These are phyloP conservation scores for Hylyphantes graminicola DNA, from an alignment of 1,140 invertebrate species.

Conservation along the genomic window DNA sequence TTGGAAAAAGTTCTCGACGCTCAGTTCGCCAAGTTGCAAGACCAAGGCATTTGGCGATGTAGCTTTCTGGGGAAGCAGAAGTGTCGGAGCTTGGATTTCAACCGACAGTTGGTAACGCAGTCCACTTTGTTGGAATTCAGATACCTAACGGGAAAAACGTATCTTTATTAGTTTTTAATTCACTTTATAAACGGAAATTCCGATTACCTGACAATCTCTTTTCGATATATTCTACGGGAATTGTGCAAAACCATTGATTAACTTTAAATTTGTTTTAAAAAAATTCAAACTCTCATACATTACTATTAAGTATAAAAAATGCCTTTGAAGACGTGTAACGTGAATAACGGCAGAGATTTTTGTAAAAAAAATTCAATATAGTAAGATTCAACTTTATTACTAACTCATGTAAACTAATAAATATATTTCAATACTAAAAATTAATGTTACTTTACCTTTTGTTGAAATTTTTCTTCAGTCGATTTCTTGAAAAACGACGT, in stretches of 20 bases:
- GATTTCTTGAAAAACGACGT: slow-evolving; percentile 67
- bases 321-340: too few relatives aligned
- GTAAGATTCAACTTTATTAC: too few relatives aligned
- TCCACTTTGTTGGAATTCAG: slow-evolving; percentile 73
- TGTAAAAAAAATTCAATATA: too few relatives aligned
- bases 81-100: slow-evolving; percentile 79
- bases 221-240: too few relatives aligned
- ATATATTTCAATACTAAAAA: background rate
- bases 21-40: slow-evolving; percentile 80
- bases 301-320: too few relatives aligned
- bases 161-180: too few relatives aligned
- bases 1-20: slow-evolving; percentile 84
- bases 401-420: background rate
- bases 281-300: too few relatives aligned
- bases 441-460: slow-evolving; percentile 35
- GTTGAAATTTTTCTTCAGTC: slow-evolving; percentile 57
- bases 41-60: slow-evolving; percentile 83
- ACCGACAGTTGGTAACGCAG: slow-evolving; percentile 78
- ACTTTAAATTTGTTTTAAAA: too few relatives aligned
- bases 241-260: too few relatives aligned
- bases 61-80: slow-evolving; percentile 83
- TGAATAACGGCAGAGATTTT: too few relatives aligned
- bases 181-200: too few relatives aligned
- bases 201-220: too few relatives aligned
- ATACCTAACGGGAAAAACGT: slow-evolving; percentile 64